Percentiles rank a stretch among this genome's conserved stretches.
These are phyloP conservation scores for Martes martes DNA, from an alignment of 2,113 vertebrate species.

Conservation along the genomic window DNA sequence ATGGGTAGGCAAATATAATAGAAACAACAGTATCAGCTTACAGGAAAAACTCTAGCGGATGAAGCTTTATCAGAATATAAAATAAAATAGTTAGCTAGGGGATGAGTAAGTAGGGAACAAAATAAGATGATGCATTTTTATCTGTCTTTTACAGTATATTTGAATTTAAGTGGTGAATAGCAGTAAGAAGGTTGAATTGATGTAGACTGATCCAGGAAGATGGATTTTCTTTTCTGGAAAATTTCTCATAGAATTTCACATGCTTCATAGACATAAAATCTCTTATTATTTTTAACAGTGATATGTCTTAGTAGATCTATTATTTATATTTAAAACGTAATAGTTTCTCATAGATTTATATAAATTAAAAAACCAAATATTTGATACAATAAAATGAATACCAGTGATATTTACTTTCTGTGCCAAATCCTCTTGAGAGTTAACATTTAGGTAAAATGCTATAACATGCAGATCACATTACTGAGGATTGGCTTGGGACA, in stretches of 20 bases:
- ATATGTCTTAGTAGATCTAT: neutral
- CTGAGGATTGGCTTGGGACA: neutral
- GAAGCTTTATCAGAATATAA: neutral
- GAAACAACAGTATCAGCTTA: neutral
- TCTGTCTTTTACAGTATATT: neutral
- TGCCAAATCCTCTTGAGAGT: neutral
- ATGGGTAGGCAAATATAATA: neutral
- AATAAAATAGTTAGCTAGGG: neutral
- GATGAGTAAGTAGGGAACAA: neutral
- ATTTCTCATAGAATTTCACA: neutral
- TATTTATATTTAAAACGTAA: neutral
- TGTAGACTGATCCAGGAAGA: neutral
- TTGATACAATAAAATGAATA: neutral
- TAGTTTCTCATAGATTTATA: neutral
- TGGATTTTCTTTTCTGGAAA: neutral
- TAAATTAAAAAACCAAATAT: neutral
- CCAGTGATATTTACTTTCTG: neutral
- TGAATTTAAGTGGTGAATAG: neutral
- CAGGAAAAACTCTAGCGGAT: neutral
- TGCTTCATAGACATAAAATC: neutral
- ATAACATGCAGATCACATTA: neutral
- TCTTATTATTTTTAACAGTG: neutral
- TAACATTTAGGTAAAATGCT: neutral
- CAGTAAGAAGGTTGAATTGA: neutral
- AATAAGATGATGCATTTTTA: neutral